Conservation (phyloP, 1,140 invertebrate genomes). For the Ips typographus region DNA sequence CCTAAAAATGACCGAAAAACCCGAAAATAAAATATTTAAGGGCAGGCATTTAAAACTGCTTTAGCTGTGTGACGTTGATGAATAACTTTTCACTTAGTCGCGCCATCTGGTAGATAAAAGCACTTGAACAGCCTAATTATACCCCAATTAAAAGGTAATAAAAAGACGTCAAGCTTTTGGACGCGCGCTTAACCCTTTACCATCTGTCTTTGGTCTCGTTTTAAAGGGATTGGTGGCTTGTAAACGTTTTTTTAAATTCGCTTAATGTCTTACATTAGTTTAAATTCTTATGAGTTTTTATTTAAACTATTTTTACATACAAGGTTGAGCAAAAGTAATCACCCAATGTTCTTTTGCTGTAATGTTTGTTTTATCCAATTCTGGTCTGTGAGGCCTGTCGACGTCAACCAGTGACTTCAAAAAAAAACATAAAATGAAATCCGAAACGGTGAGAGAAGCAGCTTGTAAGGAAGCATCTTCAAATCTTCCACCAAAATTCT, state of each 20-base stretch:
- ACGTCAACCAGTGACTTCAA: too few species aligned
- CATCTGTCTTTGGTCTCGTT: slow-evolving; percentile 16
- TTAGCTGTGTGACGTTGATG: slow-evolving; percentile 16
- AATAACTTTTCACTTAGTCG: slow-evolving; percentile 19
- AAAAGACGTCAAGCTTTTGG: slow-evolving; percentile 11
- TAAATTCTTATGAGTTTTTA: too few species aligned
- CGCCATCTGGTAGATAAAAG: slow-evolving; percentile 21
- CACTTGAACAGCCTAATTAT: slow-evolving; percentile 14
- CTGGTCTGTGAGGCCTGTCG: too few species aligned
- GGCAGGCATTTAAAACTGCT: slow-evolving; percentile 3
- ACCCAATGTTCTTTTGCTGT: too few species aligned
- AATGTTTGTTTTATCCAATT: too few species aligned
- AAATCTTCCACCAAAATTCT: too few species aligned
- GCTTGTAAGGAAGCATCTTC: too few species aligned
- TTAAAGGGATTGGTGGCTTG: slow-evolving; percentile 4
- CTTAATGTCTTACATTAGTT: too few species aligned
- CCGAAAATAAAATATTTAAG: slow-evolving; percentile 22
- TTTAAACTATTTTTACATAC: too few species aligned
- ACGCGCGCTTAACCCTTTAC: slow-evolving; percentile 17
- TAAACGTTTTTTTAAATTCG: not conserved
- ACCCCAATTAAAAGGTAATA: slow-evolving; percentile 19
- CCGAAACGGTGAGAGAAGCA: too few species aligned
- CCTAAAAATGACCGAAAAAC: not conserved
- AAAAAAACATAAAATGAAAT: too few species aligned
- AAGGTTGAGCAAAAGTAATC: too few species aligned